Evolutionary conservation across 2,113 vertebrate species (phyloP).

Genomic region (Oreamnos americanus): DNA sequence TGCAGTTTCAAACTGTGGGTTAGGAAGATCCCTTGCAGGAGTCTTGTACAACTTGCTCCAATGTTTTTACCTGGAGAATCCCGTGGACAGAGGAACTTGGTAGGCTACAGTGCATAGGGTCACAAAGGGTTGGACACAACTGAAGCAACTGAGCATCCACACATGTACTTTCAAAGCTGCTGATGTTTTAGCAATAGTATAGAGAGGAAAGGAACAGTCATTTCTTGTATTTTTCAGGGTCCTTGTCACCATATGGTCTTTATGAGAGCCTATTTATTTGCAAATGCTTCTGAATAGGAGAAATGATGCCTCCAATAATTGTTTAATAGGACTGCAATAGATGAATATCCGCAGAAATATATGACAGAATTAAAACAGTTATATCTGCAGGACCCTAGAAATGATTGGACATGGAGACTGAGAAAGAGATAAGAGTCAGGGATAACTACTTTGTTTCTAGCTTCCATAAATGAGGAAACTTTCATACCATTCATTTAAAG

Average conservation of each 20-base stretch:
- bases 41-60: neutral
- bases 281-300: neutral
- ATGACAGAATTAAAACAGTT: neutral
- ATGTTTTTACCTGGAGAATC: neutral
- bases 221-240: neutral
- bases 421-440: neutral
- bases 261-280: neutral
- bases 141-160: neutral
- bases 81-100: neutral
- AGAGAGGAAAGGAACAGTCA: neutral
- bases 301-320: neutral
- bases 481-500: neutral
- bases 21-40: neutral
- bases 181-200: neutral
- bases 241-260: neutral
- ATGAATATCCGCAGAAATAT: neutral
- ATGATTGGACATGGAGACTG: neutral
- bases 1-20: neutral
- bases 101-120: neutral
- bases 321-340: neutral
- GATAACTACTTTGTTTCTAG: neutral
- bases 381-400: neutral
- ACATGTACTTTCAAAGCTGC: neutral
- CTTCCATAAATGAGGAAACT: neutral
- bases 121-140: neutral